A percentile compares a stretch with the other conserved stretches of the same genome.
These are phyloP conservation scores for Meganola albula DNA, from an alignment of 2,888 invertebrate species.

Conservation along the genomic window DNA sequence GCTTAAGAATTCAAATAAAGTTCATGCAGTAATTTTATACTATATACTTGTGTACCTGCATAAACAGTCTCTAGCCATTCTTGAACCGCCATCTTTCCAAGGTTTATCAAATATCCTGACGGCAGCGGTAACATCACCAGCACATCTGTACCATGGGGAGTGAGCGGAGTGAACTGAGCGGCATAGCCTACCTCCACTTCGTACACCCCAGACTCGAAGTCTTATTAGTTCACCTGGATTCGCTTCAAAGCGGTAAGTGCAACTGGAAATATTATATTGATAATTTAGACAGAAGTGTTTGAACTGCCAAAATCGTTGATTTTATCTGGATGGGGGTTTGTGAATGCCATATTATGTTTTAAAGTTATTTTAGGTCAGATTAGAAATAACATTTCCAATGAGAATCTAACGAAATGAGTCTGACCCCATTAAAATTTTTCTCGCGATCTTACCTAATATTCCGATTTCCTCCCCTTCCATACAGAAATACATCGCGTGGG, in stretches of 20 bases:
- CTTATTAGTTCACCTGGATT: constrained; percentile 88
- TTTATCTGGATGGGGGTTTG: too few relatives aligned
- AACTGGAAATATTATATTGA: constrained; percentile 70
- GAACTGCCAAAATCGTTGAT: too few relatives aligned
- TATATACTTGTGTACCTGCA: constrained; percentile 80
- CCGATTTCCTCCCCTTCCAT: constrained; percentile 89
- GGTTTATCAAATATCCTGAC: constrained; percentile 87
- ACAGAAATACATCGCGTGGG: constrained; percentile 89
- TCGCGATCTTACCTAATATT: constrained; percentile 82
- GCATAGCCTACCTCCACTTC: constrained; percentile 80
- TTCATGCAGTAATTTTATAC: too few relatives aligned
- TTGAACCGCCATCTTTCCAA: constrained; percentile 78
- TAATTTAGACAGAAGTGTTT: too few relatives aligned
- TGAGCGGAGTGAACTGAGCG: constrained; percentile 79
- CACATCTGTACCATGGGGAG: constrained; percentile 83
- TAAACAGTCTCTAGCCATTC: constrained; percentile 87
- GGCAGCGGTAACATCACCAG: constrained; percentile 82
- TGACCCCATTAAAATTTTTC: too few relatives aligned
- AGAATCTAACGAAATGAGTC: too few relatives aligned
- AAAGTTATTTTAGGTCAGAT: too few relatives aligned
- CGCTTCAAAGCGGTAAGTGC: constrained; percentile 92
- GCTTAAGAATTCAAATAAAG: too few relatives aligned
- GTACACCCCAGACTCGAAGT: constrained; percentile 84
- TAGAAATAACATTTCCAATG: too few relatives aligned
- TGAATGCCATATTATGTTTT: too few relatives aligned